A percentile compares a stretch with the other conserved stretches of the same genome.
Evolutionary conservation across 2,113 vertebrate species (phyloP).

Genomic region (Mustela lutreola): DNA sequence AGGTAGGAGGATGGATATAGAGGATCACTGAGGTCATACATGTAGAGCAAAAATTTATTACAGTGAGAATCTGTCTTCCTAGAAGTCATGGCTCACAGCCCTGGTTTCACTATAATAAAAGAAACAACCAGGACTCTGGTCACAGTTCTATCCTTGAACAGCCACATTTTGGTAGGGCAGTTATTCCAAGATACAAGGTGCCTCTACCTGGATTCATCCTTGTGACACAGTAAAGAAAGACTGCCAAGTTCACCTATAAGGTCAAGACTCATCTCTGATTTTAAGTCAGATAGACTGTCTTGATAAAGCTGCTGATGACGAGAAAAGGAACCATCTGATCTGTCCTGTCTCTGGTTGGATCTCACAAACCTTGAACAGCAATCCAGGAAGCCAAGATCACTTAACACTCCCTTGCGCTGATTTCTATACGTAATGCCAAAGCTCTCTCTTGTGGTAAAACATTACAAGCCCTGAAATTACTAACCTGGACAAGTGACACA

Average conservation of each 20-base stretch:
- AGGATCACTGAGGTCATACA: not conserved
- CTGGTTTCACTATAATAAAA: not conserved
- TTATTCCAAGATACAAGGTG: not conserved
- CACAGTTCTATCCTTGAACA: not conserved
- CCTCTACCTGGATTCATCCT: not conserved
- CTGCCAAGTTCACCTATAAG: not conserved
- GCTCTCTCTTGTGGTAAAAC: not conserved
- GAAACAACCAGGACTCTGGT: not conserved
- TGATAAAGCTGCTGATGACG: conserved; percentile 8
- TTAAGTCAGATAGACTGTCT: conserved; percentile 1
- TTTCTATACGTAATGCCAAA: not conserved
- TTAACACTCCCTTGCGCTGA: conserved; percentile 1
- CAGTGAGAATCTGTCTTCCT: not conserved
- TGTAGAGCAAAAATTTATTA: not conserved
- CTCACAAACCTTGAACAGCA: not conserved
- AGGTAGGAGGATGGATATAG: not conserved
- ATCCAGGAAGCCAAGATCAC: conserved; percentile 27
- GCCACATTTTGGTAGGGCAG: not conserved
- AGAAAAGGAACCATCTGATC: conserved; percentile 54
- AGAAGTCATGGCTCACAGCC: not conserved
- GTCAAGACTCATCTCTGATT: conserved; percentile 22
- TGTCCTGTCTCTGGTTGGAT: conserved; percentile 5
- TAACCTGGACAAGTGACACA: conserved; percentile 26
- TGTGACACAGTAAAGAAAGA: not conserved
- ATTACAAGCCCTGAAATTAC: conserved; percentile 20